These are phyloP conservation scores for Heterodera schachtii DNA, from an alignment of 1,140 invertebrate genomes.

Conservation along the genomic window DNA sequence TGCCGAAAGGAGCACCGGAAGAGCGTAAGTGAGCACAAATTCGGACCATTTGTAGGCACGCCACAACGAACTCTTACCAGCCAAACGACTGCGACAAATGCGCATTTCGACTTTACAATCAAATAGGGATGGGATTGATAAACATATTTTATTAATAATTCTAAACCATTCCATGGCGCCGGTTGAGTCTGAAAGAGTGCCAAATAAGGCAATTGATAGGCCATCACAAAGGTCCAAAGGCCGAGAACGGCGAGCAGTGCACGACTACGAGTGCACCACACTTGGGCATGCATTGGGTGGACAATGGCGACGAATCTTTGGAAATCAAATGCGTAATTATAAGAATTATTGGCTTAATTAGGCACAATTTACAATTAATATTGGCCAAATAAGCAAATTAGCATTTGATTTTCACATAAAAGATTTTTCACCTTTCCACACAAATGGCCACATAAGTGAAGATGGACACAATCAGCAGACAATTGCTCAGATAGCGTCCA, in stretches of 20 bases:
- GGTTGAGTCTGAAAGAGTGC: slow-evolving; percentile 16
- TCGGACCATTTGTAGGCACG: slow-evolving; percentile 27
- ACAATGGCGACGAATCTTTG: slow-evolving; percentile 17
- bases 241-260: slow-evolving; percentile 13
- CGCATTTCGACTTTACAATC: slow-evolving; percentile 2
- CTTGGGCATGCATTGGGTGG: slow-evolving; percentile 19
- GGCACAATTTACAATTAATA: too few species aligned
- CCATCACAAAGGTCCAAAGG: slow-evolving; percentile 26
- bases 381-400: too few species aligned
- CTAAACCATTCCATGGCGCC: slow-evolving; percentile 8
- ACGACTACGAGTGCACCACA: slow-evolving; percentile 26
- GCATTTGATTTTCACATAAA: slow-evolving; percentile 14
- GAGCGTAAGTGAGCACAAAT: slow-evolving; percentile 21
- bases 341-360: not conserved
- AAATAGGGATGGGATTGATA: not conserved
- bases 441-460: slow-evolving; percentile 28
- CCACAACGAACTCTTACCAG: slow-evolving; percentile 18
- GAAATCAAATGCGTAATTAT: not conserved
- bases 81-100: slow-evolving; percentile 26
- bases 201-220: slow-evolving; percentile 26
- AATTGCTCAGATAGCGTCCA: slow-evolving; percentile 16
- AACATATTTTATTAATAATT: not conserved
- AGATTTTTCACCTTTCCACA: slow-evolving; percentile 24
- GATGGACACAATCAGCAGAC: slow-evolving; percentile 21
- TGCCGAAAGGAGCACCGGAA: slow-evolving; percentile 23